A percentile compares a stretch with the other conserved stretches of the same genome.
Conservation (phyloP, 1,140 invertebrate genomes). For the Ceratosolen fusciceps region DNA sequence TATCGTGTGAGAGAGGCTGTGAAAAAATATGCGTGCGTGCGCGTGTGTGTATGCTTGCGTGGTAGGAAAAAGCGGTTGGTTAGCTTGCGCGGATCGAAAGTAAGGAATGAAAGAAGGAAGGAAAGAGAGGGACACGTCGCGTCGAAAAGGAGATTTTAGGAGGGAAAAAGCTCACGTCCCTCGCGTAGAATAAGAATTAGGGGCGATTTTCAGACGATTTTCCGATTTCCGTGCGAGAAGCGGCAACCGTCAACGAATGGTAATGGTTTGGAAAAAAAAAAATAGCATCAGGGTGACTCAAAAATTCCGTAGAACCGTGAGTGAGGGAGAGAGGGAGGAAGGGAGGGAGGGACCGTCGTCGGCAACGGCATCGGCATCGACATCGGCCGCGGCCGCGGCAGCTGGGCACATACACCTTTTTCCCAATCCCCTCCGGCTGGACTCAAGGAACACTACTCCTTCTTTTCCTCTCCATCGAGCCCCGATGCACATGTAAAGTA, state of each 20-base stretch:
- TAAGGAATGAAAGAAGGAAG: no score
- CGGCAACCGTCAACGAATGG: no score
- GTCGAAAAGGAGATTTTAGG: no score
- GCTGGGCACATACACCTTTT: conserved; percentile 47
- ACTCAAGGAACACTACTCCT: not conserved
- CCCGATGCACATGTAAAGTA: not conserved
- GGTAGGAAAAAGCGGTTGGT: no score
- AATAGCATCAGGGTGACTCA: not conserved
- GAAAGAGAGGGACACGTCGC: no score
- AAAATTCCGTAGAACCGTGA: no score
- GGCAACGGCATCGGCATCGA: conserved; percentile 23
- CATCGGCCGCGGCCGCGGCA: conserved; percentile 20
- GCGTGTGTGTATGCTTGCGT: no score
- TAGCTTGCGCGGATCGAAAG: no score
- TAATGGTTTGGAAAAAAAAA: not conserved
- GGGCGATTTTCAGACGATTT: not conserved
- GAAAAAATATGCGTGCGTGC: no score
- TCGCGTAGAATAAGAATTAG: not conserved
- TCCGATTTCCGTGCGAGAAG: not conserved
- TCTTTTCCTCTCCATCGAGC: not conserved
- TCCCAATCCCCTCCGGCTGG: conserved; percentile 18
- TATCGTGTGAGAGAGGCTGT: no score
- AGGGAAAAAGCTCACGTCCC: conserved; percentile 29
- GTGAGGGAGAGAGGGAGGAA: not conserved
- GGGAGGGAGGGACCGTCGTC: conserved; percentile 8